These are phyloP conservation scores for Eilema caniola DNA, from an alignment of 2,888 invertebrate species.

Conservation along the genomic window DNA sequence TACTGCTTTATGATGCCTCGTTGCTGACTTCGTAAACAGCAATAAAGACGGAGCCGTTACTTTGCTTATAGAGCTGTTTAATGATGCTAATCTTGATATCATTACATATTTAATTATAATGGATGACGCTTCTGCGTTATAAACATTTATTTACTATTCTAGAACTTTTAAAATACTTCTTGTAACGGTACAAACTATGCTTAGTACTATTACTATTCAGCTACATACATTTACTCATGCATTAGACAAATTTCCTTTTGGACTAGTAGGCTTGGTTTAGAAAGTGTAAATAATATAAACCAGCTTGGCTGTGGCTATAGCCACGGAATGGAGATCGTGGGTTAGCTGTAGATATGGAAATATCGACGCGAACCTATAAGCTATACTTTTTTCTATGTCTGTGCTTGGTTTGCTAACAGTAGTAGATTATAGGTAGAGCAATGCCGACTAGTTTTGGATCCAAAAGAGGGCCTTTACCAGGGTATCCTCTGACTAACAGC, in stretches of 20 bases:
- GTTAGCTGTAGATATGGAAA: neutral
- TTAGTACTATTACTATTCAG: no score
- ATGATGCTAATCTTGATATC: neutral
- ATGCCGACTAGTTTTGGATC: no score
- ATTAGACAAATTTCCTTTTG: neutral
- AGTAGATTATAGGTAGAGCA: no score
- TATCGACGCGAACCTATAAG: no score
- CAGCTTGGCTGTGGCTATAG: neutral
- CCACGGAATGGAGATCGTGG: neutral
- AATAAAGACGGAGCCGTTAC: neutral
- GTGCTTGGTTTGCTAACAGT: no score
- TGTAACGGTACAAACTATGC: neutral
- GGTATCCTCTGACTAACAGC: no score
- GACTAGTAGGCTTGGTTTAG: neutral
- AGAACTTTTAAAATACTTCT: neutral
- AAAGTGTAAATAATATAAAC: neutral
- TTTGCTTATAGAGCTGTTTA: constrained; percentile 1
- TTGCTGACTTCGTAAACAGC: constrained; percentile 2
- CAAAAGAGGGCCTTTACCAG: no score
- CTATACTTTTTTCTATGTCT: no score
- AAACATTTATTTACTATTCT: neutral
- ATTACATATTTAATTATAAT: constrained; percentile 1
- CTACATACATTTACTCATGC: neutral
- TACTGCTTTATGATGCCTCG: neutral
- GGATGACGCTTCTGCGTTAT: neutral